Percentiles rank a stretch among this genome's conserved stretches.
phyloP scores from a whole-genome alignment of 23 tunicate species.

The Trididemnum clinides region DNA sequence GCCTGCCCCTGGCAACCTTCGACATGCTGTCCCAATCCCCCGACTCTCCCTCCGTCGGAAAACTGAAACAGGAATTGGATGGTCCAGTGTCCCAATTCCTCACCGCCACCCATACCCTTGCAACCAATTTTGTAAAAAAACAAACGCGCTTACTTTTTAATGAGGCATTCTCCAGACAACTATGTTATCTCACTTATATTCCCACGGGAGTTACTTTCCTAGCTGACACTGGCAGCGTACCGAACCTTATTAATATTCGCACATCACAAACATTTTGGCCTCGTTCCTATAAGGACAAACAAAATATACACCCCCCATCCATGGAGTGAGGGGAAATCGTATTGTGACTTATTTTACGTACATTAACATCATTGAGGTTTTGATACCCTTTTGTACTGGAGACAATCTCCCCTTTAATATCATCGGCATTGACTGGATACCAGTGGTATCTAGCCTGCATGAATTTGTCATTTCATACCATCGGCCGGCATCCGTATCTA shows the following conservation, averaged over 20 bases:
- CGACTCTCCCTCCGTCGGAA: too few species aligned
- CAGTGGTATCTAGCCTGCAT: too few species aligned
- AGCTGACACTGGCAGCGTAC: constrained; percentile 32
- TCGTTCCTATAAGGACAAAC: not conserved
- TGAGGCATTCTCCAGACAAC: not conserved
- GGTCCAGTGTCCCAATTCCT: too few species aligned
- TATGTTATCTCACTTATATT: not conserved
- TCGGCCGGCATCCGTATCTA: too few species aligned
- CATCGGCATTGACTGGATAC: not conserved
- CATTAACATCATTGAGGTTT: not conserved
- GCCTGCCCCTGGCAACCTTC: too few species aligned
- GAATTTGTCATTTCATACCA: too few species aligned
- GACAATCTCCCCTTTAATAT: not conserved
- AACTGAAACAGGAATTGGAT: too few species aligned
- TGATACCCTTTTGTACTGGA: not conserved
- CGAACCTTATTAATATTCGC: not conserved
- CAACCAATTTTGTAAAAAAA: too few species aligned
- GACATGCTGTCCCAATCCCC: too few species aligned
- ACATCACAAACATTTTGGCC: not conserved
- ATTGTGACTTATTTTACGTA: not conserved
- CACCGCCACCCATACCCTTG: too few species aligned
- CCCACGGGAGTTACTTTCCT: not conserved
- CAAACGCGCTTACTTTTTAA: too few species aligned
- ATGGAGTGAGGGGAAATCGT: not conserved
- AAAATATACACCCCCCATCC: not conserved